Percentiles rank a stretch among this genome's conserved stretches.
These are phyloP conservation scores for Taxidea taxus DNA, from an alignment of 2,113 vertebrate species.

Conservation along the genomic window DNA sequence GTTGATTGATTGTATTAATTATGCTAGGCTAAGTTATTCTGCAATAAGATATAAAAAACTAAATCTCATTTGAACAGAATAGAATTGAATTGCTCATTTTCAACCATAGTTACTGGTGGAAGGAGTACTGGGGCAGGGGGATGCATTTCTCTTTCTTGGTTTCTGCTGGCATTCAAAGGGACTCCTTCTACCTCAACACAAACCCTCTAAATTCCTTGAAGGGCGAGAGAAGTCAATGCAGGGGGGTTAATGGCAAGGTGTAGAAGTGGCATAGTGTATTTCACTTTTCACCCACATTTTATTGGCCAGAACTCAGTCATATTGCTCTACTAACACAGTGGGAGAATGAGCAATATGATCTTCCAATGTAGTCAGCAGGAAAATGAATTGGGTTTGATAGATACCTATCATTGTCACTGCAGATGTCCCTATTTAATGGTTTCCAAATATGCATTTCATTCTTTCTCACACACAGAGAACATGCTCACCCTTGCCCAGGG, in stretches of 20 bases:
- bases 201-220: not conserved
- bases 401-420: not conserved
- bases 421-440: not conserved
- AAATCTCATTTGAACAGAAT: constrained; percentile 9
- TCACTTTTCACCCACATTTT: not conserved
- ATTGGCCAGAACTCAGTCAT: not conserved
- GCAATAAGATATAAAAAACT: constrained; percentile 28
- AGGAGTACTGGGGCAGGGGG: accelerated
- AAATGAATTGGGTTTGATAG: not conserved
- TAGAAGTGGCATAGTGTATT: not conserved
- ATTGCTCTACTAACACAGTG: not conserved
- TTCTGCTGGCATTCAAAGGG: not conserved
- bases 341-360: not conserved
- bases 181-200: not conserved
- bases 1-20: constrained; percentile 38
- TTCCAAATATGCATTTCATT: not conserved
- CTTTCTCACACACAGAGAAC: not conserved
- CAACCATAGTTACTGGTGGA: not conserved
- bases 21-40: constrained; percentile 3
- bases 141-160: not conserved
- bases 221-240: not conserved
- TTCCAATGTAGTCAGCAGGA: not conserved
- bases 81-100: constrained; percentile 25
- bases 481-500: not conserved
- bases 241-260: not conserved